phyloP scores from a whole-genome alignment of 2,888 invertebrate species.

The Taenaris catops region DNA sequence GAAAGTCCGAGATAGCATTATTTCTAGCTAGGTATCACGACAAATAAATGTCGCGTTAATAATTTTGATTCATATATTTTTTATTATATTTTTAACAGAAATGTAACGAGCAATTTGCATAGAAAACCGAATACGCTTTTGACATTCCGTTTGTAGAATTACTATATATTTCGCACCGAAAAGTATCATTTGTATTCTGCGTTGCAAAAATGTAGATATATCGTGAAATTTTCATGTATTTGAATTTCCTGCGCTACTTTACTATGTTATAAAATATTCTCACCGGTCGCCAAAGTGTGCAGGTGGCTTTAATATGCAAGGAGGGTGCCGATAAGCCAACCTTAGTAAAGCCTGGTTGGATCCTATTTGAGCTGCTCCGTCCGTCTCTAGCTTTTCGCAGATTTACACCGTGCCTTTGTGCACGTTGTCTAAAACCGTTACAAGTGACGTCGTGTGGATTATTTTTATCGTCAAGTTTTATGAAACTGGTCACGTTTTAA shows the following conservation, averaged over 20 bases:
- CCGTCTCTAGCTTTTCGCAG: constrained; percentile 32
- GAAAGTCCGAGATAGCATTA: no score
- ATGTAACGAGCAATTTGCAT: no score
- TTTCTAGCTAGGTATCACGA: no score
- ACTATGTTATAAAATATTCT: constrained; percentile 50
- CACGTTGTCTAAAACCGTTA: constrained; percentile 18
- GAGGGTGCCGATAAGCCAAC: constrained; percentile 53
- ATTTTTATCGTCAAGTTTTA: constrained; percentile 16
- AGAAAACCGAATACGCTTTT: no score
- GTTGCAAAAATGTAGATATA: constrained; percentile 6
- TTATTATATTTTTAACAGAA: no score
- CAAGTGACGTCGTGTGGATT: constrained; percentile 15
- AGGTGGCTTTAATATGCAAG: constrained; percentile 64
- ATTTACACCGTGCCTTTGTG: constrained; percentile 39
- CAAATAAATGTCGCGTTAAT: no score
- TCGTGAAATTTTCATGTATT: constrained; percentile 8
- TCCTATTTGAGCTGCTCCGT: constrained; percentile 55
- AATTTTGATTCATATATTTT: no score
- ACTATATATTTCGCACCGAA: constrained; percentile 1
- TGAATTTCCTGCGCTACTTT: constrained; percentile 22
- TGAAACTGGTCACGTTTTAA: constrained; percentile 4
- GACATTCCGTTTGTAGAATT: neutral
- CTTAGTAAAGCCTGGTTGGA: constrained; percentile 55
- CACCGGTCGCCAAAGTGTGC: constrained; percentile 36
- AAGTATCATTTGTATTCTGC: constrained; percentile 10